Evolutionary conservation across 2,797 vertebrate genomes (phyloP), one percentile per base, ranked within the genome.

Genomic region (Amazonetta brasiliensis): DNA sequence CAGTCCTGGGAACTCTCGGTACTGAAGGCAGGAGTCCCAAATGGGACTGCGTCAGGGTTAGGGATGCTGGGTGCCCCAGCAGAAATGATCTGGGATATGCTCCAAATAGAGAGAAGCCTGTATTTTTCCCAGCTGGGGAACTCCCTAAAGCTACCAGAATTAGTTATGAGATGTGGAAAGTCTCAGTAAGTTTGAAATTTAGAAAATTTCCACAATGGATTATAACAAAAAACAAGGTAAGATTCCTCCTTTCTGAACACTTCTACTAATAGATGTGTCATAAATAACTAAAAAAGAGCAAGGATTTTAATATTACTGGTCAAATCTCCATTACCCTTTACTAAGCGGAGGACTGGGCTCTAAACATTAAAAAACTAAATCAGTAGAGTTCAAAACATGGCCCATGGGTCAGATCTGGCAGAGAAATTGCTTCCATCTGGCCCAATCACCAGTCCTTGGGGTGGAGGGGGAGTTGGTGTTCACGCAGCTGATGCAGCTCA

Each of bases 141-240:
- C 92, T 95, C 93, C 83, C 80, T 95, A 79, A 95, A 95, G 96
- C 86, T 97, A 95, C 93, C 76, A 92, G 95, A 94, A 86, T 88
- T 88, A 90, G 90, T 79, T 91, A 79, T 69, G 88, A 62, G 33
- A 92, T 81, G 25, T 58, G 22, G 26, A 60, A 50, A 78, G 31
- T 22, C 58, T 91, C 20, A 41, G 1, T 35, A 88, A 84, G 6
- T 72, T 77, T 63, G 64, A 94, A 96, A 87, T 71, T 64, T 64
- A 86, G 41, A 62, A 87, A 88, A 86, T 78, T 75, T 81, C 19
- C 16, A 54, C 46, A 62, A 18, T 26, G 14, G 21, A 72, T 86
- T 84, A 35, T n/a, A 66, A 33, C 12, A 46, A 46, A 22, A 92
- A 89, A 54, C 64, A 84, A 20, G 8, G 11, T 55, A 86, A 73